These are phyloP conservation scores for Mus pahari DNA, from an alignment of 2,113 vertebrate genomes.

Conservation along the genomic window DNA sequence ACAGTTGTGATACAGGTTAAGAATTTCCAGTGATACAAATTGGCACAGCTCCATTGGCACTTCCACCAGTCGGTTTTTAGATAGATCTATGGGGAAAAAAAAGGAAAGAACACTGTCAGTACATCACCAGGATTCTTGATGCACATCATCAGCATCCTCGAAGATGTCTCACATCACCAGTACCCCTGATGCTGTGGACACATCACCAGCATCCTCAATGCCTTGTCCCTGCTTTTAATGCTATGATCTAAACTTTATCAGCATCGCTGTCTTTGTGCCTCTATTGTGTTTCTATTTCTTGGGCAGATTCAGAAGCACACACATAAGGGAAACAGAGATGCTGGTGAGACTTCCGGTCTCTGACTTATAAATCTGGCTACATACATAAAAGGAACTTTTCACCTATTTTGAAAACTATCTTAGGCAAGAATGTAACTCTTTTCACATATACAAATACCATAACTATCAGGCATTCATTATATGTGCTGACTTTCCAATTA, in stretches of 20 bases:
- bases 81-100: conserved; percentile 89
- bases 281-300: neutral
- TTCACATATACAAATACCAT: conserved; percentile 10
- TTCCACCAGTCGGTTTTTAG: conserved; percentile 95
- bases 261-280: neutral
- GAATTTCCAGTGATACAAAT: conserved; percentile 95
- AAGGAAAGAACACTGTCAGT: conserved; percentile 68
- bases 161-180: neutral
- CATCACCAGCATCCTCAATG: neutral
- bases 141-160: too few species aligned
- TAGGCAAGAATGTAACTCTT: neutral
- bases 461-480: neutral
- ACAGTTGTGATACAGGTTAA: conserved; percentile 97
- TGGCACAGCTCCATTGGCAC: conserved; percentile 93
- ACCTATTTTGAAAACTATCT: conserved; percentile 7
- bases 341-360: neutral
- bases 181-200: neutral
- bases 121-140: neutral
- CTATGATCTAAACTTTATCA: neutral
- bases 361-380: neutral
- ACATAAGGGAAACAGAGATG: neutral
- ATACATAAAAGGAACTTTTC: neutral
- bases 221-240: neutral
- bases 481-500: neutral
- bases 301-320: neutral